These are phyloP conservation scores for Nasonovia ribisnigri DNA, from an alignment of 2,888 invertebrate species.

Conservation along the genomic window DNA sequence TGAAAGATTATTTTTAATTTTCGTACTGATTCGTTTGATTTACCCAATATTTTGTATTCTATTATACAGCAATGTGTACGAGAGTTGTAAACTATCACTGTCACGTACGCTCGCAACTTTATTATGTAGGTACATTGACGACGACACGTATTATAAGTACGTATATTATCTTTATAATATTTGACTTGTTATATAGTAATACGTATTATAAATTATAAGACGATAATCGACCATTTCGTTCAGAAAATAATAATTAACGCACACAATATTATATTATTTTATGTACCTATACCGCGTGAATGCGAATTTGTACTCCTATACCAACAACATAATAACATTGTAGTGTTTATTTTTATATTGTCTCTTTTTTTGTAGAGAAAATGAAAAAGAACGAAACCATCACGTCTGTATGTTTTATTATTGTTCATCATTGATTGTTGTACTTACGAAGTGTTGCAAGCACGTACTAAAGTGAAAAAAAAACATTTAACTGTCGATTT, in stretches of 20 bases:
- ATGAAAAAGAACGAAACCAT: slow-evolving; percentile 22
- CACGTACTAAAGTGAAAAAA: slow-evolving; percentile 46
- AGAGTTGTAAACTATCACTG: background rate
- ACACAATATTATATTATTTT: background rate
- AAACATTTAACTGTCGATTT: slow-evolving; percentile 39
- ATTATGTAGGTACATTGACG: background rate
- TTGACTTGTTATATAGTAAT: background rate
- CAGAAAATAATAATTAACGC: background rate
- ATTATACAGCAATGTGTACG: background rate
- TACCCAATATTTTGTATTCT: background rate
- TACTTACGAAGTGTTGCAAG: slow-evolving; percentile 7
- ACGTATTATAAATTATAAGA: background rate
- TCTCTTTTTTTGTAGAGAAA: background rate
- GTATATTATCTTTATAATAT: background rate
- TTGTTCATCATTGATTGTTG: slow-evolving; percentile 32
- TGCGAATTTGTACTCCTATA: background rate
- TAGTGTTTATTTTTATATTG: background rate
- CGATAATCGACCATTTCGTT: background rate
- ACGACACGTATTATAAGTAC: background rate
- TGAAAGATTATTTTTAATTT: background rate
- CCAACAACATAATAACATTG: background rate
- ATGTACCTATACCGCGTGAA: background rate
- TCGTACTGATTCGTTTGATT: background rate
- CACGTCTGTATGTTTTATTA: background rate
- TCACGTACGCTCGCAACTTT: background rate